Base-by-base conservation (phyloP, 2,113 vertebrate genomes). In the Pongo pygmaeus region DNA sequence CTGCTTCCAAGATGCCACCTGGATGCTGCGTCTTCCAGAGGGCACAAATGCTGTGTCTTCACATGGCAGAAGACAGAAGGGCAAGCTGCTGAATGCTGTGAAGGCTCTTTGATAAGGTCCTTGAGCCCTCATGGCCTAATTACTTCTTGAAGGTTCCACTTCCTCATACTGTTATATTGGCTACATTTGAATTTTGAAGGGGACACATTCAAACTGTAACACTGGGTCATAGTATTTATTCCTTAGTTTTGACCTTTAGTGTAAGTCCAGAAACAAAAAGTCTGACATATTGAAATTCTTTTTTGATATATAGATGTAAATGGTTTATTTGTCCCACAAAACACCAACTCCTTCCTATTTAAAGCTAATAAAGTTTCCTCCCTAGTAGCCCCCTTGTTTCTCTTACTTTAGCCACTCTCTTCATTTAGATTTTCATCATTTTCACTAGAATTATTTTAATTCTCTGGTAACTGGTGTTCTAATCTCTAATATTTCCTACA, bases 81-180 rank as follows among this genome's bases (percentile, higher is more conserved):
- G 38, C 13, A 48, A 64, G 18, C 25, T 23, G 40, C 52, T 5
- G 9, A 78, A 48, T 72, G 12, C 38, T 94, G 2, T 32, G 40
- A 48, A 46, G 7, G 2, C 13, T 74, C 9, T 75, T 48, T 27
- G 14, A 22, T 2, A 13, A 52, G n/a, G 10, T 32, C 17, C 43
- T 32, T 18, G 9, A 32, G 0, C 48, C 3, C 13, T n/a, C 25
- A 30, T 35, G 30, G 10, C n/a, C 20, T 43, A 30, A 17, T 25
- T 32, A 16, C 4, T 3, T 84, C 22, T 69, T 46, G 38, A 27
- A 35, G 8, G 0, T 7, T 2, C 32, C 25, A 22, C 5, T 1
- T 70, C 16, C 23, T 72, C 25, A 50, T 50, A 81, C 16, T 13
- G 55, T 40, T 25, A 6, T 8, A 18, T 57, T 30, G 3, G 17